Evolutionary conservation across 2,888 invertebrate species (phyloP), one percentile per base, ranked within the genome.

Genomic region (Torymus tubicola): DNA sequence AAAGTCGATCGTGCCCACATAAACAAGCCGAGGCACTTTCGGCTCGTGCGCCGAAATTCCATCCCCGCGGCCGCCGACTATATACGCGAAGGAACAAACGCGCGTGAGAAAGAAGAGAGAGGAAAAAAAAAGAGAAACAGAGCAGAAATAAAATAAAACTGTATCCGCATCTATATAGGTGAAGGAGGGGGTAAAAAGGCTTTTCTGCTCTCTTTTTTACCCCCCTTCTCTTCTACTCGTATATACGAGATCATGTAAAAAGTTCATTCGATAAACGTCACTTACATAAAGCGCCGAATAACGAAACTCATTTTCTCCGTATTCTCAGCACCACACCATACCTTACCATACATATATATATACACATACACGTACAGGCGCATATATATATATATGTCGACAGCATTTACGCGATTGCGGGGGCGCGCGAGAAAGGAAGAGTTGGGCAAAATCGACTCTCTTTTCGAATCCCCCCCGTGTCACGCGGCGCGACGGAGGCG

Each of bases 1-100:
- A 78, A 78, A 78, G 73, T 81, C 65, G 69, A 78, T 77, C 65
- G 64, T 52, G 18, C 55, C 81, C 78, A 70, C 74, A 81, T 78
- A 81, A 81, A 81, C 74, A 74, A 55, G 61, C 42, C 13, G n/a
- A 21, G 1, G 61, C 50, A 18, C 24, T 60, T 18, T 21, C 31
- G n/a, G 21, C 16, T 21, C 31, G 31, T 18, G 11, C 53, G 68
- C 21, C 21, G 42, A 42, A 42, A 42, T 42, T 42, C 42, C 8
- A 42, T 42, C 42, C 42, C 42, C 21, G 21, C n/a, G n/a, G n/a
- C n/a, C n/a, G 21, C 21, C 21, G 21, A 2, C n/a, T 10, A n/a
- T 42, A 42, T 21, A 2, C 21, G n/a, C 50, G 31, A 70, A 50
- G 50, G 68, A 18, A 21, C 21, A 10, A 50, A 61, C 42, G 18